Base-by-base conservation (phyloP, 2,113 vertebrate species). In the Ammodytes dubius region DNA sequence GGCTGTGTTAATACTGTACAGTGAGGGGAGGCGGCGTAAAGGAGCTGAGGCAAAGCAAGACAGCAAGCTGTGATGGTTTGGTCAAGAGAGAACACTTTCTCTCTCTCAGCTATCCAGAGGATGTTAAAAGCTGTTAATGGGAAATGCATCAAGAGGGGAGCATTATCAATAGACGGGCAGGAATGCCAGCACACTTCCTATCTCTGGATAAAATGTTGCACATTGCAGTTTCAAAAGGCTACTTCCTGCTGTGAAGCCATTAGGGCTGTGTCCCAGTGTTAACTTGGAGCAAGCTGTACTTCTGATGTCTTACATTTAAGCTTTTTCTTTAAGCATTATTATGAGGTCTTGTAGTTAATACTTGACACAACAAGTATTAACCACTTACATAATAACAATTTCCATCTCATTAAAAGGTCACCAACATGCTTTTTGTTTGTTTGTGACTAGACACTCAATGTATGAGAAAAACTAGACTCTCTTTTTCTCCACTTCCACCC, bases 1-100 rank as follows among this genome's bases (percentile, higher is more conserved):
- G 42, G 58, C 12, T 60, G 70, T 76, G 81, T 83, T 86, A 81
- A 88, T 73, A 74, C 64, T 46, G 57, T 81, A 83, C 63, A 86
- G 76, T 3, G 74, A 76, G 54, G 40, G 70, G 12, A 40, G 70
- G 67, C 58, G 68, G 74, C 40, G 52, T 58, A 50, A 63, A 69
- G 49, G 45, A 42, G 68, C 12, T 13, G 53, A 46, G 11, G 1
- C 56, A 45, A 60, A 1, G 45, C 4, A 15, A 52, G 60, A 56
- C 65, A 42, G 2, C 45, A 7, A 7, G 59, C 4, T 14, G 37
- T n/a, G 43, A 65, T 7, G 35, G 72, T 74, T 70, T 50, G 39
- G 58, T 50, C 40, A 13, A 57, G 50, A 56, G 40, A 66, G 27
- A 39, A 64, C 45, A 70, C 66, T 35, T 52, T 77, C 58, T 57